Percentiles rank a stretch among this genome's conserved stretches.
These are phyloP conservation scores for Pseudococcus viburni DNA, from an alignment of 2,888 invertebrate genomes.

Conservation along the genomic window DNA sequence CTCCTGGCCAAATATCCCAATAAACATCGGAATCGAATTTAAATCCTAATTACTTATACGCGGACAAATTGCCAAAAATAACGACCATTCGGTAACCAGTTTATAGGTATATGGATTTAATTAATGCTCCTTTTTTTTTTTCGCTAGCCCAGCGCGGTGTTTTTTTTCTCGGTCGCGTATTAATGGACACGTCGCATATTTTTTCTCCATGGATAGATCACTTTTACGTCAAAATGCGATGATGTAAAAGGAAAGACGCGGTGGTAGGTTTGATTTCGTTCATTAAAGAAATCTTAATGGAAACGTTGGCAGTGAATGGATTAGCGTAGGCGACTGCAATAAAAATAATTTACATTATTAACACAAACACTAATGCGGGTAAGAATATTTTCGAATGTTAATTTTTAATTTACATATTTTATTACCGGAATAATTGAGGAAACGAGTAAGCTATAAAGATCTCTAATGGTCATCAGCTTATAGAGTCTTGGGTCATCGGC, in stretches of 20 bases:
- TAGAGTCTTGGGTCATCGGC: slow-evolving; percentile 41
- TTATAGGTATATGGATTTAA: neutral
- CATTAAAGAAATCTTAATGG: slow-evolving; percentile 66
- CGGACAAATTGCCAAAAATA: slow-evolving; percentile 44
- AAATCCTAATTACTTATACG: slow-evolving; percentile 25
- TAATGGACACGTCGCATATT: slow-evolving; percentile 11
- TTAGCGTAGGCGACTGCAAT: slow-evolving; percentile 65
- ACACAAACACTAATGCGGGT: slow-evolving; percentile 64
- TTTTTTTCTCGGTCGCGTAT: neutral
- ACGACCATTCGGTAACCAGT: slow-evolving; percentile 19
- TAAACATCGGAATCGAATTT: neutral
- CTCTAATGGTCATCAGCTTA: slow-evolving; percentile 42
- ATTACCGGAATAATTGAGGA: slow-evolving; percentile 64
- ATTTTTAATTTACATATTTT: slow-evolving; percentile 66
- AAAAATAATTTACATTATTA: slow-evolving; percentile 66
- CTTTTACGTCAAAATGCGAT: slow-evolving; percentile 44
- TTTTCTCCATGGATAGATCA: slow-evolving; percentile 33
- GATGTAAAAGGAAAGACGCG: slow-evolving; percentile 39
- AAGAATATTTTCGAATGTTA: slow-evolving; percentile 66
- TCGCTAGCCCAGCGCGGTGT: neutral
- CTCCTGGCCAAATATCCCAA: neutral
- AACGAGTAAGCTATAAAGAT: slow-evolving; percentile 66
- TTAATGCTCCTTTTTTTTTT: slow-evolving; percentile 13
- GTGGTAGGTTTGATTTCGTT: slow-evolving; percentile 58
- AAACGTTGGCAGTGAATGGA: slow-evolving; percentile 65